These are phyloP conservation scores for Acrocyrtus sp. DNA, from an alignment of 2,888 invertebrate species.

Conservation along the genomic window DNA sequence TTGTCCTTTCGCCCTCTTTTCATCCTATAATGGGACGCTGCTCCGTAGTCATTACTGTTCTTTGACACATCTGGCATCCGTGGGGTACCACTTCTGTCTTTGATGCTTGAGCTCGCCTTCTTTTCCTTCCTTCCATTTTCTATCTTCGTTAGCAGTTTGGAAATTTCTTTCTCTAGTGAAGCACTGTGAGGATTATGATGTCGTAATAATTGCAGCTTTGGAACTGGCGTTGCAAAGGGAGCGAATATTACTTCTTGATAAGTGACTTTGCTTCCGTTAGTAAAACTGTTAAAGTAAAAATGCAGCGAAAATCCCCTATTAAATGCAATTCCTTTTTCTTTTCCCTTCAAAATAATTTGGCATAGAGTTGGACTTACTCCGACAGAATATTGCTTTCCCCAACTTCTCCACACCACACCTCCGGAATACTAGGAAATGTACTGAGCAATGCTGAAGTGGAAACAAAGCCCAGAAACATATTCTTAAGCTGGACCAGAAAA, in stretches of 20 bases:
- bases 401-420: no score
- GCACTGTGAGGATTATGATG: not conserved
- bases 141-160: not conserved
- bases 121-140: not conserved
- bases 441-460: constrained; percentile 18
- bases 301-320: no score
- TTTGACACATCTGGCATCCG: constrained; percentile 21
- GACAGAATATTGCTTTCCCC: no score
- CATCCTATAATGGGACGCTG: constrained; percentile 29
- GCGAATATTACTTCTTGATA: constrained; percentile 7
- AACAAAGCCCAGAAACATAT: constrained; percentile 31
- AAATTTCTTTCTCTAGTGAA: not conserved
- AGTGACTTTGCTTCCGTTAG: constrained; percentile 1
- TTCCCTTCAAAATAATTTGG: no score
- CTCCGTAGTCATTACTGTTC: constrained; percentile 48
- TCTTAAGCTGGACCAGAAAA: constrained; percentile 1
- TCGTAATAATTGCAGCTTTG: not conserved
- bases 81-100: constrained; percentile 7
- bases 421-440: constrained; percentile 9
- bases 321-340: no score
- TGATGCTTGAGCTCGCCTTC: no score
- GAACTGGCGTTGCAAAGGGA: constrained; percentile 2
- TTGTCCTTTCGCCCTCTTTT: constrained; percentile 6
- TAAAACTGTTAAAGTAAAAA: no score
- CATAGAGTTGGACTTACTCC: no score